Conservation (phyloP, 1,140 invertebrate species). For the Sitodiplosis mosellana region DNA sequence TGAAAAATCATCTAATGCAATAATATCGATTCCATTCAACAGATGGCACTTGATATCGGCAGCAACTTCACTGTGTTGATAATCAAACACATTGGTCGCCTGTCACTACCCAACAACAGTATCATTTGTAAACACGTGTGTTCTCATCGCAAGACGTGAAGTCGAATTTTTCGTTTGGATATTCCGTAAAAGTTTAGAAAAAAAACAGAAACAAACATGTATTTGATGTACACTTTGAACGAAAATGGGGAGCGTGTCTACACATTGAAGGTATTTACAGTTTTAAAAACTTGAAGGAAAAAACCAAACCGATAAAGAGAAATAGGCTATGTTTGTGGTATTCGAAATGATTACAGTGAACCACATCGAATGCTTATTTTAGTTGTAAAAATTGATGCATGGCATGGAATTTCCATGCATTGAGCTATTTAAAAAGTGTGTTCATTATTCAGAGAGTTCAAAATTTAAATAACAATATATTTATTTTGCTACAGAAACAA, state of each 20-base stretch:
- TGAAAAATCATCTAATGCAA: too few relatives aligned
- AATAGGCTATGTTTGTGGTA: constrained; percentile 5
- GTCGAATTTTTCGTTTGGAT: too few relatives aligned
- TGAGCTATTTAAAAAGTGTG: background rate
- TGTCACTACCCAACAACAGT: too few relatives aligned
- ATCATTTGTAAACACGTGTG: too few relatives aligned
- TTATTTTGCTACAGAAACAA: constrained; percentile 50
- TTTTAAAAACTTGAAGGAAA: constrained; percentile 1
- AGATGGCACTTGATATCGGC: too few relatives aligned
- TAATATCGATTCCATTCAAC: too few relatives aligned
- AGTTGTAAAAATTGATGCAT: too few relatives aligned
- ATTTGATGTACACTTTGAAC: constrained; percentile 56
- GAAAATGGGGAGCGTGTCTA: constrained; percentile 49
- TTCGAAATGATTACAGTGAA: background rate
- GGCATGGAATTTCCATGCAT: too few relatives aligned
- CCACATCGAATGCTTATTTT: too few relatives aligned
- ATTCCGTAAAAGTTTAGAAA: background rate
- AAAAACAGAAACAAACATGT: constrained; percentile 31
- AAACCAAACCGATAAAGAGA: constrained; percentile 3
- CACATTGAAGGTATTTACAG: constrained; percentile 41
- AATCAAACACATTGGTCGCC: too few relatives aligned
- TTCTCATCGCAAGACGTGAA: too few relatives aligned
- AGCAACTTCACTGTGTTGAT: too few relatives aligned
- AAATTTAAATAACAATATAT: constrained; percentile 5
- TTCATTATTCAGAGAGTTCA: background rate